Conservation (phyloP, 1,140 invertebrate genomes). For the Ceratina calcarata region DNA sequence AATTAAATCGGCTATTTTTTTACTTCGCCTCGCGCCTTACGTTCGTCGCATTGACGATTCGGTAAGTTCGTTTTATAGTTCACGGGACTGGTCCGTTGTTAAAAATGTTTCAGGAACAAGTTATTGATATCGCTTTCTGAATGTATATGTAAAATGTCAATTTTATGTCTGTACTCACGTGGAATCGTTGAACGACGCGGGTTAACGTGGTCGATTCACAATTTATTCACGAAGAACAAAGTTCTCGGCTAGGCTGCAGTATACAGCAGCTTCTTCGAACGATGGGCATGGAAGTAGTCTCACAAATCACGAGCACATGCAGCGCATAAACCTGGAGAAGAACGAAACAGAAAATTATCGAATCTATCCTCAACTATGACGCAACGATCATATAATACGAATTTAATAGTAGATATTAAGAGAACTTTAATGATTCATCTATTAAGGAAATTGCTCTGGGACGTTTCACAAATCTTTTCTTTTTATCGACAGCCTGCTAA, state of each 20-base stretch:
- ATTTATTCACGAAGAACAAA: not conserved
- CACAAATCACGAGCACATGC: not conserved
- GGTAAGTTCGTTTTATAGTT: too few relatives aligned
- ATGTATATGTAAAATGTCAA: too few relatives aligned
- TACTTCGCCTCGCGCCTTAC: not conserved
- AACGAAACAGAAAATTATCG: not conserved
- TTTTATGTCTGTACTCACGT: not conserved
- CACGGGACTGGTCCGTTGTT: too few relatives aligned
- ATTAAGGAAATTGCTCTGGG: not conserved
- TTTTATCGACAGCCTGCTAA: conserved; percentile 21
- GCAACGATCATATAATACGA: not conserved
- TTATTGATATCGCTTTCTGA: too few relatives aligned
- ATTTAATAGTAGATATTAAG: not conserved
- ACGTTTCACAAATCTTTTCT: not conserved
- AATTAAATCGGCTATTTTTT: conserved; percentile 3
- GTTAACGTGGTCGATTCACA: conserved; percentile 2
- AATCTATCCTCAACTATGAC: not conserved
- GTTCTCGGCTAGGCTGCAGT: conserved; percentile 16
- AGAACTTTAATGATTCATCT: not conserved
- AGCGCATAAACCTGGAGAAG: not conserved
- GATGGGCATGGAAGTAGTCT: conserved; percentile 14
- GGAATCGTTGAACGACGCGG: conserved; percentile 6
- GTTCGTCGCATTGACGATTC: too few relatives aligned
- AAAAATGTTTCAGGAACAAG: too few relatives aligned
- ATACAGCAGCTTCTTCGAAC: conserved; percentile 4